Evolutionary conservation across 2,113 vertebrate species (phyloP).

Genomic region (Thinocorus orbignyianus): DNA sequence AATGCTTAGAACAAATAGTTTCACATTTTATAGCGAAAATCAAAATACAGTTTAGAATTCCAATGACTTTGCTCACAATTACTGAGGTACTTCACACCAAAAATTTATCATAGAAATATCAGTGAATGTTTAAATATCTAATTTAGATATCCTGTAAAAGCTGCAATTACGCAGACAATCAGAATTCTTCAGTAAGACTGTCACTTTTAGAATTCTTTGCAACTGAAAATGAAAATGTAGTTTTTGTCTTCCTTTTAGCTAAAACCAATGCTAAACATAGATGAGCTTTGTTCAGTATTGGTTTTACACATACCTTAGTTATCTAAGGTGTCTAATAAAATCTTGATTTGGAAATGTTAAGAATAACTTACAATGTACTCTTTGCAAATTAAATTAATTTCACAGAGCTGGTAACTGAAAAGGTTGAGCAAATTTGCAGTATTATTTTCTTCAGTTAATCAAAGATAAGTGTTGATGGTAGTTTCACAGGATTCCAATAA

Average conservation of each 20-base stretch:
- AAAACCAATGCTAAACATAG: background rate
- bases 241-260: background rate
- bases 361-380: background rate
- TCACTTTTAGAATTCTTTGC: background rate
- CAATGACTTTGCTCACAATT: background rate
- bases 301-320: background rate
- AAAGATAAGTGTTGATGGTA: background rate
- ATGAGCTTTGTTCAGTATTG: background rate
- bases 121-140: background rate
- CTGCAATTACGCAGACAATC: background rate
- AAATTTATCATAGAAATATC: background rate
- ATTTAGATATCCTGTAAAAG: background rate
- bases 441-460: background rate
- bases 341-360: background rate
- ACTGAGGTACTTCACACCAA: background rate
- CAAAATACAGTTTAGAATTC: background rate
- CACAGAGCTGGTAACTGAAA: background rate
- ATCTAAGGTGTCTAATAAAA: background rate
- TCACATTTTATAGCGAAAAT: background rate
- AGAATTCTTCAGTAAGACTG: background rate
- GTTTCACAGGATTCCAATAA: background rate
- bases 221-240: background rate
- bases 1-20: background rate
- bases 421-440: background rate
- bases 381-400: background rate